Percentiles rank a stretch among this genome's conserved stretches.
Evolutionary conservation across 1,140 invertebrate species (phyloP).

Genomic region (Vollenhovia emeryi): DNA sequence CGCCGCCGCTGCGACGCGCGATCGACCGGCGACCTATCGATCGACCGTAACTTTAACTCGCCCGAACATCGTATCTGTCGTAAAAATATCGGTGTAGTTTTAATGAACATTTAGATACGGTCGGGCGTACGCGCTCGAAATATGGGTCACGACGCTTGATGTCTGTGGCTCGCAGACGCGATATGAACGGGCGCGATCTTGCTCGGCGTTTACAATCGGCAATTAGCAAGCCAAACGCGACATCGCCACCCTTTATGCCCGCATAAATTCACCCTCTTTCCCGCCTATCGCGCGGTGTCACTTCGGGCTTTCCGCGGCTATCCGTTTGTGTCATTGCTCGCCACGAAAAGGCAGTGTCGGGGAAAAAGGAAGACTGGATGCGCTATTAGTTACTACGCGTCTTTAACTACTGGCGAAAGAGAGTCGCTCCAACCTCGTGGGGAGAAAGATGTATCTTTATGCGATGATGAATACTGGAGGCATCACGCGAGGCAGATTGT

Average conservation of each 20-base stretch:
- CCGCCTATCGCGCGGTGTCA: background rate
- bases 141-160: slow-evolving; percentile 25
- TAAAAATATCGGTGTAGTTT: slow-evolving; percentile 50
- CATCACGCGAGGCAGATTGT: slow-evolving; percentile 20
- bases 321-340: slow-evolving; percentile 35
- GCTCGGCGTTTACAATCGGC: background rate
- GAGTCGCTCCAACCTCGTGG: background rate
- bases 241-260: slow-evolving; percentile 19
- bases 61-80: slow-evolving; percentile 8
- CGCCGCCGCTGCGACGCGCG: background rate
- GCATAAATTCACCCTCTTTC: slow-evolving; percentile 30
- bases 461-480: background rate
- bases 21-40: slow-evolving; percentile 58
- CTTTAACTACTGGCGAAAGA: background rate
- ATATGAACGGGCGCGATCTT: background rate
- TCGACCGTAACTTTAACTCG: slow-evolving; percentile 39
- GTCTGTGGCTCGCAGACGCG: slow-evolving; percentile 4
- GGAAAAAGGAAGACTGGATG: slow-evolving; percentile 17
- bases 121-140: background rate
- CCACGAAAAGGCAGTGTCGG: slow-evolving; percentile 6
- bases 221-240: slow-evolving; percentile 7
- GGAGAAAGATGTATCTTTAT: slow-evolving; percentile 5
- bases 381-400: background rate
- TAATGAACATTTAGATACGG: slow-evolving; percentile 31
- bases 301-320: background rate